Evolutionary conservation across 2,888 invertebrate genomes (phyloP), one percentile per base, ranked within the genome.

Genomic region (Fragum fragum): DNA sequence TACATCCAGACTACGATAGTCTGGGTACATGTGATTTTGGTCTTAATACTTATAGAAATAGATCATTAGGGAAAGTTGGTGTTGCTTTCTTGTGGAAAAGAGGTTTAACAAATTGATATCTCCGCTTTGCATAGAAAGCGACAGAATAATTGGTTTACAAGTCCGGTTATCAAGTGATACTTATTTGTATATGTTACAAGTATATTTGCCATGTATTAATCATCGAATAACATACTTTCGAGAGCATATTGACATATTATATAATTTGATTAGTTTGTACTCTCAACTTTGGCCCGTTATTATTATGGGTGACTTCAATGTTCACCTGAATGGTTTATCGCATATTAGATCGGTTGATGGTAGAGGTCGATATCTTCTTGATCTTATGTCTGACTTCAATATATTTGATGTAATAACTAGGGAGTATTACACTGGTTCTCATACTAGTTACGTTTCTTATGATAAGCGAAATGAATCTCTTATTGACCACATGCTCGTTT

Each of bases 181-280:
- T 14, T 57, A 57, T 14, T 21, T 57, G 21, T 57, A 57, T 26
- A 57, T 57, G 2, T 23, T 57, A 23, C 57, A 57, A 14, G 26
- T 57, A 23, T 57, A 57, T 57, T 26, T 57, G 26, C 57, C 57
- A 11, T 21, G 57, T 26, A 21, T 5, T 23, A 23, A 57, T 23
- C 57, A 57, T 57, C 1, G 57, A 21, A 57, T 57, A 21, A 5
- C 23, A 2, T 11, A 14, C 5, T 23, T 21, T 26, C 57, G 57
- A 6, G 57, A 57, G 57, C 26, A 57, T 57, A 23, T 57, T 6
- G 57, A 57, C 3, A 7, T 5, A 23, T 57, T 57, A 23, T 26
- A 57, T 57, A 26, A n/a, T 57, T 5, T 57, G 14, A 26, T 57
- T 2, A 57, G 57, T 57, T 23, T 57, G 57, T 57, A 57, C 26